Percentiles rank a stretch among this genome's conserved stretches.
phyloP scores from a whole-genome alignment of 2,113 vertebrate species.

The Scomber colias region DNA sequence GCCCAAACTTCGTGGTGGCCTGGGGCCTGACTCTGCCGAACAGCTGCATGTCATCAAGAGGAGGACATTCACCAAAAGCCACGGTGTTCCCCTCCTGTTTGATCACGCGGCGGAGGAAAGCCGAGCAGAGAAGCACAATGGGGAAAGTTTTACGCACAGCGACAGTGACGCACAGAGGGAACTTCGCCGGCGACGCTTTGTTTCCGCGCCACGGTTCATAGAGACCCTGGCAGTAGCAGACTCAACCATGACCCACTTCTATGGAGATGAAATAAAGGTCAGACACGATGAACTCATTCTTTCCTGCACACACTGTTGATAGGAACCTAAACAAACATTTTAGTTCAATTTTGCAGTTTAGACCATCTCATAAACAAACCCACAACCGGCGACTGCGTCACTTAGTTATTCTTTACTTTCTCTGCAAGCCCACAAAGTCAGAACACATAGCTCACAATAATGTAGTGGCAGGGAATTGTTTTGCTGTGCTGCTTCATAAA shows the following conservation, averaged over 20 bases:
- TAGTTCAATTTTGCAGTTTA: background rate
- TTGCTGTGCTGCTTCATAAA: slow-evolving; percentile 43
- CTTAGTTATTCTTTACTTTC: background rate
- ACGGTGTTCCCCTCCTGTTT: slow-evolving; percentile 33
- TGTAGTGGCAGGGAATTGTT: slow-evolving; percentile 4
- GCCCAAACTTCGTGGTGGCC: slow-evolving; percentile 72
- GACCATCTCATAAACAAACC: slow-evolving; percentile 29
- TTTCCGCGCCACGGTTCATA: slow-evolving; percentile 90
- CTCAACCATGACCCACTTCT: slow-evolving; percentile 89
- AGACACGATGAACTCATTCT: slow-evolving; percentile 47
- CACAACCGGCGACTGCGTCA: slow-evolving; percentile 13
- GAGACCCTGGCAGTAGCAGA: slow-evolving; percentile 93
- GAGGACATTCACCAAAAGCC: slow-evolving; percentile 47
- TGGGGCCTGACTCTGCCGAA: slow-evolving; percentile 37
- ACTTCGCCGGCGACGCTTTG: slow-evolving; percentile 86
- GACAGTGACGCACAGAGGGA: slow-evolving; percentile 62
- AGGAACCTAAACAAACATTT: slow-evolving; percentile 12
- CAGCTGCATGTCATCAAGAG: slow-evolving; percentile 79
- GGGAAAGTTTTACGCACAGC: slow-evolving; percentile 65
- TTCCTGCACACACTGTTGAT: slow-evolving; percentile 30
- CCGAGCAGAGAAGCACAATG: slow-evolving; percentile 10
- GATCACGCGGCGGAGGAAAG: slow-evolving; percentile 44
- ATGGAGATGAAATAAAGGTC: slow-evolving; percentile 91
- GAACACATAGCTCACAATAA: background rate
- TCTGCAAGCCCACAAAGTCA: background rate